Base-by-base conservation (phyloP, 1,140 invertebrate species). In the Drosophila sucinea region DNA sequence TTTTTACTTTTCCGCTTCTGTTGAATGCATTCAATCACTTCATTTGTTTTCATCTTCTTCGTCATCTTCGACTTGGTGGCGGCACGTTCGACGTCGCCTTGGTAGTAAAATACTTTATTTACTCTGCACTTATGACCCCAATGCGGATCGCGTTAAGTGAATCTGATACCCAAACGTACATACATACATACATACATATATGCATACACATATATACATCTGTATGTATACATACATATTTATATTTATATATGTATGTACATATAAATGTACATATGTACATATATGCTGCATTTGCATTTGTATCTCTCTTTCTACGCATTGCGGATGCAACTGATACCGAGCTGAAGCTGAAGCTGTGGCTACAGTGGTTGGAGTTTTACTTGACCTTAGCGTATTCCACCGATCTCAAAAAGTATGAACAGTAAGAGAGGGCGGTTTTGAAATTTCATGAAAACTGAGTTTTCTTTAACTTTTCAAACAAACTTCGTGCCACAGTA, bases 81-180 rank as follows among this genome's bases (percentile, higher is more conserved):
- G 73, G 73, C 73, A 76, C 73, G 73, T 76, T 76, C 73, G 10
- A 51, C 23, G 73, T 56, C 30, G 66, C 25, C 56, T 58, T 66
- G 77, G 79, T 79, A 73, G 69, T 67, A 79, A 79, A 89, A 82
- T 87, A 79, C 81, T 89, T 89, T 89, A 89, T 89, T 89, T 89
- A 89, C 84, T 83, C 84, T 89, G 84, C 84, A 81, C 84, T 89
- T 84, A 84, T 89, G 84, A 89, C 84, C 84, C 77, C 80, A 74
- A 81, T 79, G 84, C 72, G 58, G 84, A 89, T 81, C 71, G 84
- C 77, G 84, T 89, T 89, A 89, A 89, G 84, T 89, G 84, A 89
- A 89, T 89, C 84, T 75, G 84, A 89, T 89, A 87, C 64, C 68
- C 68, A 66, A 71, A 77, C 54, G 41, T 35, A 38, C 40, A 40